A percentile compares a stretch with the other conserved stretches of the same genome.
Evolutionary conservation across 1,140 invertebrate genomes (phyloP).

Genomic region (Lordiphosa clarofinis): DNA sequence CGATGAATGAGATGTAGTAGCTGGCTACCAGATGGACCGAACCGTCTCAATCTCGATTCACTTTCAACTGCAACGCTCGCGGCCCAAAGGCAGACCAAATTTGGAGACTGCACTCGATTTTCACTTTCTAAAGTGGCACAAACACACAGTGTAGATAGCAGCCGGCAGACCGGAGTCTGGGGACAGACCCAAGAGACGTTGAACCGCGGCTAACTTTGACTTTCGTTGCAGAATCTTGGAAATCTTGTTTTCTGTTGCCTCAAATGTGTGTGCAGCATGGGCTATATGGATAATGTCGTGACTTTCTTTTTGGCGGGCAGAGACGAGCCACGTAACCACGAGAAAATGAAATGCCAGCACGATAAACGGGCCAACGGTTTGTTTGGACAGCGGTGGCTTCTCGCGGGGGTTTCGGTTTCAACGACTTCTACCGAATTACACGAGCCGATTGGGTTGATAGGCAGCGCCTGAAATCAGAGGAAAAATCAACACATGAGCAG

Average conservation of each 20-base stretch:
- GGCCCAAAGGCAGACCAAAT: slow-evolving; percentile 8
- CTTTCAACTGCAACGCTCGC: slow-evolving; percentile 61
- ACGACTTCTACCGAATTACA: slow-evolving; percentile 22
- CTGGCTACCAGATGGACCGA: slow-evolving; percentile 35
- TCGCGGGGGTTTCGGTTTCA: slow-evolving; percentile 23
- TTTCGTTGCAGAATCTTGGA: slow-evolving; percentile 77
- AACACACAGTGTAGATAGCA: slow-evolving; percentile 15
- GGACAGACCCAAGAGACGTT: slow-evolving; percentile 44
- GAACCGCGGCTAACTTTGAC: slow-evolving; percentile 72
- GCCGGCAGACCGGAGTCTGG: slow-evolving; percentile 7
- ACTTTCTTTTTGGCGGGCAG: slow-evolving; percentile 67
- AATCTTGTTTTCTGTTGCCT: slow-evolving; percentile 58
- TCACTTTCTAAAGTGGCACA: slow-evolving; percentile 76
- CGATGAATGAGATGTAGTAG: slow-evolving; percentile 17
- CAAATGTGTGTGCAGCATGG: slow-evolving; percentile 7
- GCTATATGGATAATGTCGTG: slow-evolving; percentile 40
- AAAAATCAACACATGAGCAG: too few species aligned
- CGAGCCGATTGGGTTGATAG: neutral
- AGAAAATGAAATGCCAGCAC: slow-evolving; percentile 61
- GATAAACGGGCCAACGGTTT: slow-evolving; percentile 47
- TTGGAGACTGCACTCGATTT: slow-evolving; percentile 60
- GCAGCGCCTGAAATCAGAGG: neutral
- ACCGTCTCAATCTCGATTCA: slow-evolving; percentile 45
- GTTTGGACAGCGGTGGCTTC: slow-evolving; percentile 5
- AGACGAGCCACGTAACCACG: slow-evolving; percentile 57